These are phyloP conservation scores for Craniophora ligustri DNA, from an alignment of 2,888 invertebrate genomes.

Conservation along the genomic window DNA sequence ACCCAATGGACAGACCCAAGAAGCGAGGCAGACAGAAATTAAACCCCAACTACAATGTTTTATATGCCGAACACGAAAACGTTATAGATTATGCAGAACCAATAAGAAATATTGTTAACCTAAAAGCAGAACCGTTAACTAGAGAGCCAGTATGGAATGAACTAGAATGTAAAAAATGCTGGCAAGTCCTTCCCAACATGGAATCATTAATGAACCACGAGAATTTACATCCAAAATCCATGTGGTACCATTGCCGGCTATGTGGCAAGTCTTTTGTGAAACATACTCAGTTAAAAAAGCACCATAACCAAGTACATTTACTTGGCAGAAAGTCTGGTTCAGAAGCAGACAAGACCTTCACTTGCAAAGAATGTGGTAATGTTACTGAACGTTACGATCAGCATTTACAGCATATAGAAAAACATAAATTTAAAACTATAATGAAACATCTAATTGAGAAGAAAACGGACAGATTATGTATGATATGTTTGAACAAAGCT, in stretches of 20 bases:
- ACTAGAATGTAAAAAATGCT: conserved; percentile 78
- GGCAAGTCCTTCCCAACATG: conserved; percentile 71
- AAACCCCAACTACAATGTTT: conserved; percentile 70
- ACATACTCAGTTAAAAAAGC: conserved; percentile 65
- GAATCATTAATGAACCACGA: conserved; percentile 74
- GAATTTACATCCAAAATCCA: conserved; percentile 73
- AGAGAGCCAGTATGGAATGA: conserved; percentile 59
- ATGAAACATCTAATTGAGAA: conserved; percentile 71
- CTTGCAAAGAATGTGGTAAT: conserved; percentile 70
- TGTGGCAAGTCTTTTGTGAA: conserved; percentile 80
- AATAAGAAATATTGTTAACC: conserved; percentile 71
- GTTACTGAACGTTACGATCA: conserved; percentile 56
- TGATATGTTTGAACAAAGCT: conserved; percentile 72
- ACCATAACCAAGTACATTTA: conserved; percentile 60
- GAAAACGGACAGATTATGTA: conserved; percentile 72
- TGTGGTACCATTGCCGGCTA: conserved; percentile 79
- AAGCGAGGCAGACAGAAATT: conserved; percentile 77
- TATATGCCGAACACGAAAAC: conserved; percentile 67
- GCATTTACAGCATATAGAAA: conserved; percentile 79
- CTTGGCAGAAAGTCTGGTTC: conserved; percentile 12
- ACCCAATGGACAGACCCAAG: conserved; percentile 71
- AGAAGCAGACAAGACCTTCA: conserved; percentile 52
- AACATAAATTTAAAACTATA: conserved; percentile 77
- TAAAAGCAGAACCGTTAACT: conserved; percentile 53
- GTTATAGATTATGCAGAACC: conserved; percentile 82